These are phyloP conservation scores for Smutsia temminckii DNA, from an alignment of 2,797 vertebrate species.

Conservation along the genomic window DNA sequence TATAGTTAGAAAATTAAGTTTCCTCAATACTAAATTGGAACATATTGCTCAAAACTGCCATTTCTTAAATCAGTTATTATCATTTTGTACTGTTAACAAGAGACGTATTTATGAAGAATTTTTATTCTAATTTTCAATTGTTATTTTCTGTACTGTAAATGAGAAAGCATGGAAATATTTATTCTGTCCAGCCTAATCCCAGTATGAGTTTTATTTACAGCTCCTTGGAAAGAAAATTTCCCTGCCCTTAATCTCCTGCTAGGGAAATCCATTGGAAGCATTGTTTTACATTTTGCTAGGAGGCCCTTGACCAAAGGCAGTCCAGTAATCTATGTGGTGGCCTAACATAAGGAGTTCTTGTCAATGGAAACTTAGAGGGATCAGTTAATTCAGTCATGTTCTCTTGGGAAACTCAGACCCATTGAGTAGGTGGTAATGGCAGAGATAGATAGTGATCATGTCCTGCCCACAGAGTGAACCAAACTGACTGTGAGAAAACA, in stretches of 20 bases:
- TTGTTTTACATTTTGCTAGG: background rate
- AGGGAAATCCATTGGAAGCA: background rate
- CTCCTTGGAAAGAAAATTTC: slow-evolving; percentile 5
- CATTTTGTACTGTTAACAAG: background rate
- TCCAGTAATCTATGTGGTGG: background rate
- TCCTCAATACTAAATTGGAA: background rate
- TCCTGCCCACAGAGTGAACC: background rate
- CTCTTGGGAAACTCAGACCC: background rate
- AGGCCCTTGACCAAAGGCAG: background rate
- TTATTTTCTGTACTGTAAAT: background rate
- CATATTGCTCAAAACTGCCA: background rate
- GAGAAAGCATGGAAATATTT: background rate
- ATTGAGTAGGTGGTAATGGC: background rate
- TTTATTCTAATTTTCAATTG: background rate
- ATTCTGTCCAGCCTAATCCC: background rate
- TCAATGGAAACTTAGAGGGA: background rate
- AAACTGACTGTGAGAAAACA: background rate
- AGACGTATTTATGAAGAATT: background rate
- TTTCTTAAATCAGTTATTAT: background rate
- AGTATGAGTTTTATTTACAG: background rate
- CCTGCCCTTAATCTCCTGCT: background rate
- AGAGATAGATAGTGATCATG: background rate
- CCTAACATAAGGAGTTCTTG: background rate
- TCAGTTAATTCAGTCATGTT: background rate
- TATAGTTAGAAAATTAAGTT: background rate